phyloP scores from a whole-genome alignment of 2,888 invertebrate genomes.

The Diaperis boleti region DNA sequence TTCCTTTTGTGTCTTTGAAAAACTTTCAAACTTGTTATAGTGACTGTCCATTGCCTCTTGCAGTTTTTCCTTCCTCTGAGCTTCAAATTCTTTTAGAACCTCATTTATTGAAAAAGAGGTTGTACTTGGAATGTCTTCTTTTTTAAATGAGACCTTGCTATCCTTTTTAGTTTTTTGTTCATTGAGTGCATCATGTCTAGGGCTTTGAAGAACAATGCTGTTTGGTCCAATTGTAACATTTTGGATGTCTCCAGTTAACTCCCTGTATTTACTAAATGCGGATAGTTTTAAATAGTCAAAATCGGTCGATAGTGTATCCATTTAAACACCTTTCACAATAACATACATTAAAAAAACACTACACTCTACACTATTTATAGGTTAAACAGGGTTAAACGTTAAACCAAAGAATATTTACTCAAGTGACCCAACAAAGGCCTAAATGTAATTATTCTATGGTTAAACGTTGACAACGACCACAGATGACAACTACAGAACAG shows the following conservation, averaged over 20 bases:
- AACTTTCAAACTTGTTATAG: slow-evolving; percentile 60
- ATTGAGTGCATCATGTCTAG: slow-evolving; percentile 2
- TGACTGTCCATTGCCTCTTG: slow-evolving; percentile 60
- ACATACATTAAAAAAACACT: too few relatives aligned
- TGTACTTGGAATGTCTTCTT: slow-evolving; percentile 51
- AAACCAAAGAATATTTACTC: neutral
- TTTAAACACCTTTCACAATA: too few relatives aligned
- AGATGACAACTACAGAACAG: too few relatives aligned
- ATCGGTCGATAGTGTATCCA: slow-evolving; percentile 58
- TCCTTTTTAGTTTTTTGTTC: neutral
- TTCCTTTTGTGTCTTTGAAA: slow-evolving; percentile 57
- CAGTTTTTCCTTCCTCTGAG: slow-evolving; percentile 55
- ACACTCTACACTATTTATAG: too few relatives aligned
- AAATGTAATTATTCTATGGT: too few relatives aligned
- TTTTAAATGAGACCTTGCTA: slow-evolving; percentile 20
- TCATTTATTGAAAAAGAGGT: slow-evolving; percentile 49
- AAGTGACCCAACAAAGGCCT: too few relatives aligned
- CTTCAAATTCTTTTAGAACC: slow-evolving; percentile 54
- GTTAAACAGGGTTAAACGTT: too few relatives aligned
- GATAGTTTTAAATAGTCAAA: slow-evolving; percentile 71
- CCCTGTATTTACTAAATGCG: slow-evolving; percentile 70
- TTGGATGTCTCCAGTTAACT: slow-evolving; percentile 60
- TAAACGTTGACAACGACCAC: too few relatives aligned
- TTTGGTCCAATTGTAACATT: slow-evolving; percentile 71
- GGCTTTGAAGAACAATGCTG: slow-evolving; percentile 23